Evolutionary conservation across 2,797 vertebrate species (phyloP).

Genomic region (Brachymystax lenok): DNA sequence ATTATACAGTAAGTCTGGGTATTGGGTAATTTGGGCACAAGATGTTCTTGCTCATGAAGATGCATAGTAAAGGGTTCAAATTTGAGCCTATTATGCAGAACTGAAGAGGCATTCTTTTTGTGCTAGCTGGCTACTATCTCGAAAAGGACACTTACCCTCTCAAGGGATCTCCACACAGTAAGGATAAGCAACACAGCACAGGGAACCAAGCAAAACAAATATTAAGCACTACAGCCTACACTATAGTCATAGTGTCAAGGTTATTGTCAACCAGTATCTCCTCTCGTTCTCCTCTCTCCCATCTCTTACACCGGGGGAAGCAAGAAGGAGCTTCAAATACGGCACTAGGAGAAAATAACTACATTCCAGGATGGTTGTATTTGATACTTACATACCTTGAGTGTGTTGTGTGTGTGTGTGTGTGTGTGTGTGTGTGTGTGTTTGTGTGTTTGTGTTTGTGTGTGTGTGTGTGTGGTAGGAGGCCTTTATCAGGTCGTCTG

Average conservation of each 20-base stretch:
- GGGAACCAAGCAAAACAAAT: no score
- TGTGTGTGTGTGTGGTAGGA: no score
- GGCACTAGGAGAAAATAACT: constrained; percentile 61
- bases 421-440: no score
- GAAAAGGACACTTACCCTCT: no score
- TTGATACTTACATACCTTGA: constrained; percentile 77
- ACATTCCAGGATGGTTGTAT: constrained; percentile 60
- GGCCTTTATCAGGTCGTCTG: constrained; percentile 47
- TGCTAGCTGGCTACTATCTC: no score
- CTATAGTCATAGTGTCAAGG: not conserved
- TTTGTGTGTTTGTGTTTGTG: no score
- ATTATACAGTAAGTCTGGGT: not conserved
- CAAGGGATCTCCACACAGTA: no score
- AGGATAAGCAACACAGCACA: no score
- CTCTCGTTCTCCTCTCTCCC: not conserved
- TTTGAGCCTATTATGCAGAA: not conserved
- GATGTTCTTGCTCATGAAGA: constrained; percentile 11
- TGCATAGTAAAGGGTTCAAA: not conserved
- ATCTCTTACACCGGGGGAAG: not conserved
- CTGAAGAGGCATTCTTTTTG: not conserved
- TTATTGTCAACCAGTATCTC: not conserved
- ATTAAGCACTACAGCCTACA: not conserved
- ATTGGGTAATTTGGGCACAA: constrained; percentile 8
- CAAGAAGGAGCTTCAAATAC: constrained; percentile 41
- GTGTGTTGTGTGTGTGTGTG: constrained; percentile 31